Evolutionary conservation across 2,797 vertebrate species (phyloP).

Genomic region (Cacajao melanocephalus): DNA sequence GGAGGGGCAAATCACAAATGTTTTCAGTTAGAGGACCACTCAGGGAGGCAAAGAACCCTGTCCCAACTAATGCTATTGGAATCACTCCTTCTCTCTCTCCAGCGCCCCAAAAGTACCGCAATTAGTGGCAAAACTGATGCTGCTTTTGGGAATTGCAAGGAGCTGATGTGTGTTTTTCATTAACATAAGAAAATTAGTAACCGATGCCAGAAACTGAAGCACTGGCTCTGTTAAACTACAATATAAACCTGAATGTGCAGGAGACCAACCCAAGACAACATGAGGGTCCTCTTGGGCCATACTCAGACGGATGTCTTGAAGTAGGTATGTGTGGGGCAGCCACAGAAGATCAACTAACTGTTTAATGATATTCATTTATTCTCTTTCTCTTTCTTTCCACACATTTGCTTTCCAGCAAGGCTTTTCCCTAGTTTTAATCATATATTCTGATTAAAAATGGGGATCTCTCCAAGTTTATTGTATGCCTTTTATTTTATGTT

Average conservation of each 20-base stretch:
- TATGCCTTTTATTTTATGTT: constrained; percentile 68
- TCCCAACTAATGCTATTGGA: constrained; percentile 26
- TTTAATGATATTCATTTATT: constrained; percentile 62
- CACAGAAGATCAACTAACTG: constrained; percentile 49
- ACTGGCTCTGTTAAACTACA: constrained; percentile 54
- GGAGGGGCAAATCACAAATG: constrained; percentile 49
- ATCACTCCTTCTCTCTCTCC: background rate
- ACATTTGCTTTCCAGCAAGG: constrained; percentile 1
- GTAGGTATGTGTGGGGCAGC: background rate
- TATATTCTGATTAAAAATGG: constrained; percentile 68
- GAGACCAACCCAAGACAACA: constrained; percentile 22
- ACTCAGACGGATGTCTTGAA: constrained; percentile 23
- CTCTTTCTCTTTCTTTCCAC: background rate
- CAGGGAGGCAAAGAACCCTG: background rate
- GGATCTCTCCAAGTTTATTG: constrained; percentile 43
- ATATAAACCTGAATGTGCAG: constrained; percentile 45
- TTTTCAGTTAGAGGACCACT: constrained; percentile 62
- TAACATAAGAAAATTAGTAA: constrained; percentile 75
- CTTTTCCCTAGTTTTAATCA: constrained; percentile 67
- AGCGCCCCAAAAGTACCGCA: background rate
- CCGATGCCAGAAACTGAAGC: constrained; percentile 66
- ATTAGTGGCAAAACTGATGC: constrained; percentile 68
- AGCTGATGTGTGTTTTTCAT: constrained; percentile 73
- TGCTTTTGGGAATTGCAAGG: constrained; percentile 65
- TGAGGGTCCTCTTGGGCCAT: constrained; percentile 18